phyloP scores from a whole-genome alignment of 2,888 invertebrate genomes.

The Sarcophaga rosellei region DNA sequence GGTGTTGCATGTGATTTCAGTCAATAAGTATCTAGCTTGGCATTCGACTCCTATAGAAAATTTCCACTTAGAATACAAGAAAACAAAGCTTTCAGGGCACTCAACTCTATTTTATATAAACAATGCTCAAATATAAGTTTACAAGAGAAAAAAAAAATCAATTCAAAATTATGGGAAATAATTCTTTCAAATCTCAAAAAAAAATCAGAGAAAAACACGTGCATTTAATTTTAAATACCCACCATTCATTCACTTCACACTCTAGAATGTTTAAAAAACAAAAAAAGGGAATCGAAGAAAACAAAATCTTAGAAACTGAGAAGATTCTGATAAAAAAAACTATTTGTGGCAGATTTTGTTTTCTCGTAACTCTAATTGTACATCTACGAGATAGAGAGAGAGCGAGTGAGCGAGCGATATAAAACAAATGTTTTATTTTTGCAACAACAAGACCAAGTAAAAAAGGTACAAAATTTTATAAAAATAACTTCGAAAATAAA shows the following conservation, averaged over 20 bases:
- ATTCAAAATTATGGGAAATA: too few species aligned
- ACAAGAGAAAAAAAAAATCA: too few species aligned
- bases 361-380: background rate
- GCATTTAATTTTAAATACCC: background rate
- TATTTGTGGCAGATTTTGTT: background rate
- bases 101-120: too few species aligned
- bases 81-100: too few species aligned
- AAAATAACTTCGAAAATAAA: constrained; percentile 58
- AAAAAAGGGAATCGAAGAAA: background rate
- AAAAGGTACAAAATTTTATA: constrained; percentile 1
- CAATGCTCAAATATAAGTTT: too few species aligned
- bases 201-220: background rate
- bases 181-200: too few species aligned
- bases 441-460: constrained; percentile 1
- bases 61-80: too few species aligned
- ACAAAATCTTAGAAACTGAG: background rate
- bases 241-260: background rate
- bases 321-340: background rate
- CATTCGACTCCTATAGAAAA: too few species aligned
- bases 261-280: background rate
- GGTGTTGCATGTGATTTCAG: too few species aligned
- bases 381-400: background rate
- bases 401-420: background rate
- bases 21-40: too few species aligned
- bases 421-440: constrained; percentile 44